phyloP scores from a whole-genome alignment of 2,113 vertebrate genomes.

The Gallinago paraguaiae region DNA sequence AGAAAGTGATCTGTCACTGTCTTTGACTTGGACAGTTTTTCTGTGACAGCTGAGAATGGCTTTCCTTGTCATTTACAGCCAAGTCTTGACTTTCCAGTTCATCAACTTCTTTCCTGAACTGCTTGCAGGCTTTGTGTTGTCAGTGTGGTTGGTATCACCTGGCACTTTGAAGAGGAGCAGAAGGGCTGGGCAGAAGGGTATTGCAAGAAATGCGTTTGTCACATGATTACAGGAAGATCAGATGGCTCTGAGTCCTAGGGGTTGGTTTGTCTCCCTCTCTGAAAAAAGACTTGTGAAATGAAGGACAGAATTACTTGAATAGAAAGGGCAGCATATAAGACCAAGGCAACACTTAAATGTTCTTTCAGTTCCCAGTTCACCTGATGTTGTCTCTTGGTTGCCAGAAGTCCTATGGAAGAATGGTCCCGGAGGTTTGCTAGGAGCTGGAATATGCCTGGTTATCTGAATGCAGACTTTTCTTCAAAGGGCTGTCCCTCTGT shows the following conservation, averaged over 20 bases:
- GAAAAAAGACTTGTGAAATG: background rate
- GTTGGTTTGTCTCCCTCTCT: background rate
- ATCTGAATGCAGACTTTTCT: background rate
- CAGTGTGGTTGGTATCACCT: background rate
- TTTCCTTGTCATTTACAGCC: background rate
- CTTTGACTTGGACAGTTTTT: background rate
- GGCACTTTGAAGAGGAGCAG: background rate
- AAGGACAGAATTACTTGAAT: background rate
- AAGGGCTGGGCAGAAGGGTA: background rate
- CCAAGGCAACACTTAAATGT: background rate
- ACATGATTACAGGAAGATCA: background rate
- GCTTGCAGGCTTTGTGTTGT: background rate
- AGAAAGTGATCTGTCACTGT: background rate
- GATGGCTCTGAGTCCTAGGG: background rate
- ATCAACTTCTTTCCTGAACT: background rate
- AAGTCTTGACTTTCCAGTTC: slow-evolving; percentile 23
- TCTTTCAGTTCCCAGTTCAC: background rate
- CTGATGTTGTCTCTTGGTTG: background rate
- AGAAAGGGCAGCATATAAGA: background rate
- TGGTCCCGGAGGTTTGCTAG: background rate
- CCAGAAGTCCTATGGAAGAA: background rate
- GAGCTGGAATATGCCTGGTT: background rate
- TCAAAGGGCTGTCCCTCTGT: background rate
- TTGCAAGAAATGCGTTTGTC: background rate
- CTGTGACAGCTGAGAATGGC: slow-evolving; percentile 11